phyloP scores from a whole-genome alignment of 53 echinoderm and acorn worm genomes.

The Arbacia lixula region DNA sequence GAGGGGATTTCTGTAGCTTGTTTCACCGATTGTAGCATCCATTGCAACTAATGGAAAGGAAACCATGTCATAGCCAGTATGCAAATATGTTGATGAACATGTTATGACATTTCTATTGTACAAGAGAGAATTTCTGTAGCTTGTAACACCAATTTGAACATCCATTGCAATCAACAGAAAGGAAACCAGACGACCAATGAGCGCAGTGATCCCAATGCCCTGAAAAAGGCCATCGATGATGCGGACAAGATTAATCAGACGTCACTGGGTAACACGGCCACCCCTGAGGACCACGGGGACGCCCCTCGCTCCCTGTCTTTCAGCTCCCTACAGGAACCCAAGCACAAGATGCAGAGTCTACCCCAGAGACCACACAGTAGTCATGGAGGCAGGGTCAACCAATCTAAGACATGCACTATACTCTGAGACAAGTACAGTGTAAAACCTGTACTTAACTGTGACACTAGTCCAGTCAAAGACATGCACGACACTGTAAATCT shows the following conservation, averaged over 20 bases:
- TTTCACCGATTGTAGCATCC: no score
- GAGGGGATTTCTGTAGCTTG: no score
- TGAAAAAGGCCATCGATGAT: constrained; percentile 84
- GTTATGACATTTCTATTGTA: no score
- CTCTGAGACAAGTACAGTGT: background rate
- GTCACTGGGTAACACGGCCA: constrained; percentile 63
- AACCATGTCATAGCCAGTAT: no score
- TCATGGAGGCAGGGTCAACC: constrained; percentile 25
- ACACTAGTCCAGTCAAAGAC: no score
- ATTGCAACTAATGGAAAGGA: no score
- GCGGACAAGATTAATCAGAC: constrained; percentile 81
- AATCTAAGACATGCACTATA: constrained; percentile 35
- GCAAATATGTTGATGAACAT: no score
- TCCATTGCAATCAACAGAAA: constrained; percentile 73
- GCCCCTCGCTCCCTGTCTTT: constrained; percentile 12
- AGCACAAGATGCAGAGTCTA: background rate
- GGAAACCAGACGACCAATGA: constrained; percentile 85
- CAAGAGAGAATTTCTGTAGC: no score
- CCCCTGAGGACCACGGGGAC: background rate
- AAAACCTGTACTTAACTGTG: no score
- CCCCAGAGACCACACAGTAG: constrained; percentile 4
- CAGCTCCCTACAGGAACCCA: constrained; percentile 32
- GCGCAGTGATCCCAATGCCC: constrained; percentile 93
- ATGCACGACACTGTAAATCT: no score
- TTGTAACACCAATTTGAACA: no score